Evolutionary conservation across 1,140 invertebrate species (phyloP), one percentile per base, ranked within the genome.

Genomic region (Aphis gossypii): DNA sequence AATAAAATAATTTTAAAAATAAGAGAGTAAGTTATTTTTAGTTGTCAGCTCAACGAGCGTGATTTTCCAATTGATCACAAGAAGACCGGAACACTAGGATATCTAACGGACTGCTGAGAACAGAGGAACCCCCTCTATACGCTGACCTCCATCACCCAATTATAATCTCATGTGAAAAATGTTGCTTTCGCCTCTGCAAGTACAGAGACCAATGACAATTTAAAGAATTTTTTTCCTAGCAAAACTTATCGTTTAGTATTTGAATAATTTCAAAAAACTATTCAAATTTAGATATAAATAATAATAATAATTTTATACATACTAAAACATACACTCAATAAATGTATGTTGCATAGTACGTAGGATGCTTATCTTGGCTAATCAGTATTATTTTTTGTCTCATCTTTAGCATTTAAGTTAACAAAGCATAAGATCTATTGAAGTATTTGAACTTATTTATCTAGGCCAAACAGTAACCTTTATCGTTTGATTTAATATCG

Each of bases 1-100:
- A 20, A 48, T n/a, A 87, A 14, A 46, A 48, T 48, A 88, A 20
- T 3, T 6, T 51, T 88, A 48, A 35, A 87, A 88, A 88, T 3
- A 25, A 87, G 44, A 90, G 89, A 90, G n/a, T 14, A 41, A 68
- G 41, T 44, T 76, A 9, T 76, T n/a, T 76, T n/a, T 76, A 14
- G 60, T n/a, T 30, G 89, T 90, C 56, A 41, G 44, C 89, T 23
- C 23, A 56, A 90, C 56, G 56, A 90, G 38, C 25, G 54, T 44
- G 38, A n/a, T 68, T 68, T 90, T 90, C 54, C 38, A 90, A 90
- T 68, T 90, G 89, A 90, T 90, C 56, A 25, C 25, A 68, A 30
- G 41, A 68, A 4, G 89, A 68, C 54, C 48, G 48, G 3, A 56
- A 11, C 51, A 89, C 88, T 89, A 25, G 20, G 35, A 89, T 89